Evolutionary conservation across 2,113 vertebrate genomes (phyloP), one percentile per base, ranked within the genome.

Genomic region (Aleadryas rufinucha): DNA sequence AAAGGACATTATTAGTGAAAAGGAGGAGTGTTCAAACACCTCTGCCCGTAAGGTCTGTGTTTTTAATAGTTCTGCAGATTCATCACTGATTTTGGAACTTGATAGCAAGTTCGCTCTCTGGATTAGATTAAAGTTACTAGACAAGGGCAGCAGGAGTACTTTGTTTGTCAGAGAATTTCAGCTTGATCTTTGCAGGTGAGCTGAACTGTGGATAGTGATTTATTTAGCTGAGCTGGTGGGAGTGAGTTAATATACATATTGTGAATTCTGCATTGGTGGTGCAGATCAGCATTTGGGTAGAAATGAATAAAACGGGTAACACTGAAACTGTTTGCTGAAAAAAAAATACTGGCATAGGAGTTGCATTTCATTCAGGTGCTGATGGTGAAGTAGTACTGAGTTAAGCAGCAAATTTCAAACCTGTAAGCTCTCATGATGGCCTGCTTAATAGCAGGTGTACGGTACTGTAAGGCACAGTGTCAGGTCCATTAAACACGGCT

Each of bases 1-100:
- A 64, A 89, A 93, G 78, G 84, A 27, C 42, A 24, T 61, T 33
- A 27, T 75, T 83, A 69, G 49, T 49, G 74, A 37, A 68, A 85
- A 75, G 80, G 66, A 84, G 77, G 23, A 75, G 54, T 66, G 33
- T 92, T 86, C 44, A 50, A 86, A 86, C 47, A 68, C 72, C 33
- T 84, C 54, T 90, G 45, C 53, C 39, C 3, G 0, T 47, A 23
- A 66, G 47, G 44, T 66, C 52, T 92, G 59, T 85, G 57, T 30
- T 89, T 93, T 93, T 78, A 89, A 56, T 89, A 66, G 76, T 81
- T 89, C 9, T 81, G 86, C 64, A 23, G 76, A 37, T 92, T 89
- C 56, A 84, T 95, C 68, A 60, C 52, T 87, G 83, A 52, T 91
- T 92, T 90, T 86, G 83, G 42, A 94, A 90, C 45, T 76, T 83